phyloP scores from a whole-genome alignment of 2,888 invertebrate species.

The Drosophila parthenogenetica region DNA sequence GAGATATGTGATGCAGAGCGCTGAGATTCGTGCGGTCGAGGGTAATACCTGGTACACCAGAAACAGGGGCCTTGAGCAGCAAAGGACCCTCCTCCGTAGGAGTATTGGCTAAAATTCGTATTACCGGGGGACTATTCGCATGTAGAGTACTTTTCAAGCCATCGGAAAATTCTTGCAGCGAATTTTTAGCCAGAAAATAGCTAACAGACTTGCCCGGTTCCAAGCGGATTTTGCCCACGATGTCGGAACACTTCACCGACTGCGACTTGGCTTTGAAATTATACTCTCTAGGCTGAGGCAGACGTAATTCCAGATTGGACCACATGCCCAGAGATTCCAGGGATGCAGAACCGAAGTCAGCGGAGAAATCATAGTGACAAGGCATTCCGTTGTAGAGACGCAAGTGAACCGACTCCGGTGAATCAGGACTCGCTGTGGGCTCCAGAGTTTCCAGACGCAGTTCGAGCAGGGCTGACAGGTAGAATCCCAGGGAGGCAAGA shows the following conservation, averaged over 20 bases:
- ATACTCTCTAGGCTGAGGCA: conserved; percentile 78
- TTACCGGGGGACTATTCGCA: conserved; percentile 78
- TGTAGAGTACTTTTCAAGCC: conserved; percentile 66
- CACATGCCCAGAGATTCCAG: conserved; percentile 84
- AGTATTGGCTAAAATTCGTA: conserved; percentile 83
- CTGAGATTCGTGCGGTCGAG: conserved; percentile 61
- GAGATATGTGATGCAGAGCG: conserved; percentile 57
- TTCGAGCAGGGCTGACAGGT: conserved; percentile 93
- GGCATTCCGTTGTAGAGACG: conserved; percentile 90
- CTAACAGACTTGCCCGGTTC: conserved; percentile 77
- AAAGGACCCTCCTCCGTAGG: conserved; percentile 60
- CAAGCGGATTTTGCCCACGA: conserved; percentile 63
- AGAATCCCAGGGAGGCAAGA: conserved; percentile 92
- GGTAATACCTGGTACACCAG: conserved; percentile 13
- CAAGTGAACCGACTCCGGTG: conserved; percentile 87
- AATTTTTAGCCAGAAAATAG: conserved; percentile 75
- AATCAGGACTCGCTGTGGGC: conserved; percentile 86
- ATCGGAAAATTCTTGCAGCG: conserved; percentile 78
- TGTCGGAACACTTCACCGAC: conserved; percentile 51
- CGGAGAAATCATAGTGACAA: conserved; percentile 86
- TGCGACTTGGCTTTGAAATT: conserved; percentile 83
- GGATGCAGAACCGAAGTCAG: conserved; percentile 40
- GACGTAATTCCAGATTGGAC: conserved; percentile 84
- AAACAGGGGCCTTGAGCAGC: conserved; percentile 47
- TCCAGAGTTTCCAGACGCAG: conserved; percentile 89